Evolutionary conservation across 2,113 vertebrate species (phyloP).

Genomic region (Clarias macrocephalus): DNA sequence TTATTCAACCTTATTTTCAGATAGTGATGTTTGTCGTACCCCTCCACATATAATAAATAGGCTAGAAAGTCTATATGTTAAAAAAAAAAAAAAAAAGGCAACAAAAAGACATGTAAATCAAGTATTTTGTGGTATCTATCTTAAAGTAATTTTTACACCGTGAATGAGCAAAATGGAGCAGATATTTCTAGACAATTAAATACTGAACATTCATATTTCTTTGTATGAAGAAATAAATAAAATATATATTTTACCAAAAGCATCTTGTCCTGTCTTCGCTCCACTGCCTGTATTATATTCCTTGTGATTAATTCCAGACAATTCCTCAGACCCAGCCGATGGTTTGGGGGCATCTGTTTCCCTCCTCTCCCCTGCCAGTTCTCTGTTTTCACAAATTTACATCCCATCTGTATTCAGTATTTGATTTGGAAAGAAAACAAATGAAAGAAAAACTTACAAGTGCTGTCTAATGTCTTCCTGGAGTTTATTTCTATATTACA

Average conservation of each 20-base stretch:
- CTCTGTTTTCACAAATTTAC: background rate
- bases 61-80: slow-evolving; percentile 80
- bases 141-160: slow-evolving; percentile 92
- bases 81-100: slow-evolving; percentile 63
- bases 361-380: background rate
- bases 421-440: background rate
- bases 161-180: slow-evolving; percentile 77
- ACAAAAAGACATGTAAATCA: slow-evolving; percentile 74
- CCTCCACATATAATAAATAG: slow-evolving; percentile 79
- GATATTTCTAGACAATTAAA: slow-evolving; percentile 94
- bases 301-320: background rate
- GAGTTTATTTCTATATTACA: background rate
- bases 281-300: background rate
- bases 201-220: slow-evolving; percentile 94
- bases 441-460: background rate
- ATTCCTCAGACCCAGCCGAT: background rate
- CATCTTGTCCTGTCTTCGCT: slow-evolving; percentile 7
- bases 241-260: slow-evolving; percentile 93
- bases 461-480: background rate
- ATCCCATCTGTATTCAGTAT: background rate
- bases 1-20: slow-evolving; percentile 83
- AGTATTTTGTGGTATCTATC: slow-evolving; percentile 97
- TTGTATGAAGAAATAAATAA: slow-evolving; percentile 98
- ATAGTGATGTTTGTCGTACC: slow-evolving; percentile 74
- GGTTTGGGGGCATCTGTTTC: background rate